Base-by-base conservation (phyloP, 2,888 invertebrate species). In the Tortrix viridana region DNA sequence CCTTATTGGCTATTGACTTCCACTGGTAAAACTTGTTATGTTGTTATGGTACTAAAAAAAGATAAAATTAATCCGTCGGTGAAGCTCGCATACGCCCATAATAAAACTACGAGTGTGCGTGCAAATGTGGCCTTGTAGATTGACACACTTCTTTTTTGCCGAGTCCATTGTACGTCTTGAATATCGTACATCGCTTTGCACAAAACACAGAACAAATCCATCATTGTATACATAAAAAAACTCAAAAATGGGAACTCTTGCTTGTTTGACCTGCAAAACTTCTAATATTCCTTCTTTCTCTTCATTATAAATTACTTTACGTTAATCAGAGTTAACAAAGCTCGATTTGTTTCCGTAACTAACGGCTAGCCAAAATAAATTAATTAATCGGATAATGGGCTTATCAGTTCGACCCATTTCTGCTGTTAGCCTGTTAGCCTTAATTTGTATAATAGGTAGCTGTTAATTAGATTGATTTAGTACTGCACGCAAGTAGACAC, bases 371-470 rank as follows among this genome's bases (percentile, higher is more conserved):
- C 53, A 41, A 62, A 61, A 48, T 58, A 58, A 58, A 63, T 47
- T 48, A 58, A 63, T 63, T 63, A 57, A 43, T 41, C 52, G 23
- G 60, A 53, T 63, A 63, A 63, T 79, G 70, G 73, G 73, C 69
- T 76, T 77, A 79, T 76, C 76, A 75, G 68, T 70, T 66, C 69
- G 75, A 67, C 77, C 79, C 69, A 77, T 75, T 80, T 79, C 52
- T 67, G 67, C 66, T 69, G 70, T 59, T 54, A 67, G 69, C 70
- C 73, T 71, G 74, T 74, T 78, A 68, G 69, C 60, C 66, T 66
- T 72, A 71, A 73, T 73, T 74, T 71, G 59, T 64, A 66, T 71
- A 65, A 70, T 62, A 67, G 32, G 32, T 32, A 32, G 66, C 48
- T 49, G 52, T 57, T 65, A 58, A 62, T 63, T 63, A 58, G 58